A percentile compares a stretch with the other conserved stretches of the same genome.
phyloP scores from a whole-genome alignment of 1,140 invertebrate genomes.

The Adoxophyes honmai region DNA sequence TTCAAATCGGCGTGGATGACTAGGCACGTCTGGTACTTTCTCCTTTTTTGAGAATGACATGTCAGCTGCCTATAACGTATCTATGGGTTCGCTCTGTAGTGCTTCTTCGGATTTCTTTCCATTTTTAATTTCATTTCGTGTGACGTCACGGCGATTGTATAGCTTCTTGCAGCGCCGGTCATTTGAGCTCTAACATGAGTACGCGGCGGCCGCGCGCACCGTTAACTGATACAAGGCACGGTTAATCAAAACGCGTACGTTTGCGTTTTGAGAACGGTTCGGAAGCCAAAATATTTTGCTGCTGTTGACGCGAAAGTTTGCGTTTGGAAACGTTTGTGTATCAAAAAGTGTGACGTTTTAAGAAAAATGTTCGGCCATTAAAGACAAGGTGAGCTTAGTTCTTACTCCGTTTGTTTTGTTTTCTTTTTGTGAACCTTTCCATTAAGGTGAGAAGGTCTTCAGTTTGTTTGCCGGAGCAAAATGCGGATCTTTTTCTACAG shows the following conservation, averaged over 20 bases:
- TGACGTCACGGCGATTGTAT: slow-evolving; percentile 52
- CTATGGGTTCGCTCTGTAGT: slow-evolving; percentile 30
- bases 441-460: neutral
- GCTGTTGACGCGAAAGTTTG: neutral
- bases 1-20: slow-evolving; percentile 33
- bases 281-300: neutral
- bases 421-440: neutral
- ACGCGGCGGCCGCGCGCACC: slow-evolving; percentile 34
- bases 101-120: slow-evolving; percentile 31
- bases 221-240: slow-evolving; percentile 21
- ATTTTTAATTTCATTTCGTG: slow-evolving; percentile 53
- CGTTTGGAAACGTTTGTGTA: neutral
- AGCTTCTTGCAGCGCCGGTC: slow-evolving; percentile 36
- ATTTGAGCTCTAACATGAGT: slow-evolving; percentile 60
- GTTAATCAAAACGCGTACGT: slow-evolving; percentile 23
- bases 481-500: neutral
- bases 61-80: slow-evolving; percentile 25
- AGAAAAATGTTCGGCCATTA: slow-evolving; percentile 2
- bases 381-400: slow-evolving; percentile 9
- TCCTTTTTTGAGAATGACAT: slow-evolving; percentile 21
- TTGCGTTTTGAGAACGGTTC: slow-evolving; percentile 22
- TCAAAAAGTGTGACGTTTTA: slow-evolving; percentile 2
- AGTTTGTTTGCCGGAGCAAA: slow-evolving; percentile 2
- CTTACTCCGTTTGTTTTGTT: slow-evolving; percentile 1
- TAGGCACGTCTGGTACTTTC: slow-evolving; percentile 33